Base-by-base conservation (phyloP, 2,113 vertebrate genomes). In the Microcebus jonahi region DNA sequence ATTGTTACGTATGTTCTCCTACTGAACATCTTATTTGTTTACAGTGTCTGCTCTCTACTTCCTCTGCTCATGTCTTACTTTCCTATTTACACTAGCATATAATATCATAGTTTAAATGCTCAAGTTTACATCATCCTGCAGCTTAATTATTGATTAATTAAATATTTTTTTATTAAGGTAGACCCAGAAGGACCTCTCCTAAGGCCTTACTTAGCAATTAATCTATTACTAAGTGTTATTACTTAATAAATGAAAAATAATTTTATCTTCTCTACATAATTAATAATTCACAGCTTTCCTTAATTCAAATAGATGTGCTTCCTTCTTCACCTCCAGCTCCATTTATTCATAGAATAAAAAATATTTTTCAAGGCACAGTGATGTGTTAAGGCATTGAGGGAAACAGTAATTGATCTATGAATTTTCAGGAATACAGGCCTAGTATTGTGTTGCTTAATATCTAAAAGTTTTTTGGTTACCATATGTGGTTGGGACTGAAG, bases 151-250 rank as follows among this genome's bases (percentile, higher is more conserved):
- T 83, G 55, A 80, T 42, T 76, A 75, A 80, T 21, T 91, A 92
- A 2, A 70, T 0, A 14, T 20, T 13, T 55, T 94, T 57, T 92
- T 68, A 18, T 70, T 91, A 63, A 76, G 11, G 25, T 80, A 70
- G 10, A 70, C 1, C 3, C 14, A 57, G 20, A 2, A 70, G 39
- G 8, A 31, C 8, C 9, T 75, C 12, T 61, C 18, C 14, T 34
- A 63, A 63, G 71, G 17, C 23, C 5, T 92, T 70, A 76, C 7
- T 73, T 79, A 76, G 31, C 42, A 70, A 55, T 70, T 55, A 61
- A 80, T 67, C 8, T 90, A 65, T 89, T 88, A 76, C 29, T 85
- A 90, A 81, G 59, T 79, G 42, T 25, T 92, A 61, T 84, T 93
- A 55, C 17, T 55, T 55, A 55, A 55, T 55, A 81, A 70, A 39